phyloP scores from a whole-genome alignment of 1,140 invertebrate genomes.

The Nymphalis io region DNA sequence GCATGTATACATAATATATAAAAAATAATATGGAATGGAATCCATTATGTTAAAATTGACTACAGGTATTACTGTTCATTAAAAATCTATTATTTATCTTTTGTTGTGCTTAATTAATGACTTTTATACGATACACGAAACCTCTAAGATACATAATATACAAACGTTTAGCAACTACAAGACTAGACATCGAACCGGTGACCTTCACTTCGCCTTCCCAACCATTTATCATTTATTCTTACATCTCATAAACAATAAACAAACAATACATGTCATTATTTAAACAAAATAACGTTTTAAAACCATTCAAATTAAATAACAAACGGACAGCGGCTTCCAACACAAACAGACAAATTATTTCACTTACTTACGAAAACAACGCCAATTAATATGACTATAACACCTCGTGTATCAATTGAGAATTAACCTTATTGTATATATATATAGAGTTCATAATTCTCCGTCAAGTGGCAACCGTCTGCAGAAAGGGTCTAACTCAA shows the following conservation, averaged over 20 bases:
- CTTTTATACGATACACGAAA: too few species aligned
- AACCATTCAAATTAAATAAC: conserved; percentile 35
- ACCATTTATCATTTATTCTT: conserved; percentile 1
- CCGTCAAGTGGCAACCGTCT: conserved; percentile 9
- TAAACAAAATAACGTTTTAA: conserved; percentile 22
- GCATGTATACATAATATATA: too few species aligned
- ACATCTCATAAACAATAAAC: background rate
- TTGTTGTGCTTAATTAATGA: too few species aligned
- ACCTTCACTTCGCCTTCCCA: background rate
- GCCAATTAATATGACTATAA: conserved; percentile 47
- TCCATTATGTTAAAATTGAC: too few species aligned
- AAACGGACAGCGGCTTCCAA: conserved; percentile 26
- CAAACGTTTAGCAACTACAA: too few species aligned
- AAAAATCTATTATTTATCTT: too few species aligned
- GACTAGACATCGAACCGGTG: background rate
- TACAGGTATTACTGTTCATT: too few species aligned
- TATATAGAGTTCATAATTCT: conserved; percentile 24
- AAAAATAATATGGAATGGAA: too few species aligned
- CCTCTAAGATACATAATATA: too few species aligned
- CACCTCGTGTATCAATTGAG: conserved; percentile 32
- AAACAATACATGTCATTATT: conserved; percentile 12
- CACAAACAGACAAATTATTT: conserved; percentile 40
- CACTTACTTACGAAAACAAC: conserved; percentile 49
- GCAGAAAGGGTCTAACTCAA: conserved; percentile 63
- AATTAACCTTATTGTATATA: background rate